These are phyloP conservation scores for Camponotus fellah DNA, from an alignment of 2,888 invertebrate genomes.

Conservation along the genomic window DNA sequence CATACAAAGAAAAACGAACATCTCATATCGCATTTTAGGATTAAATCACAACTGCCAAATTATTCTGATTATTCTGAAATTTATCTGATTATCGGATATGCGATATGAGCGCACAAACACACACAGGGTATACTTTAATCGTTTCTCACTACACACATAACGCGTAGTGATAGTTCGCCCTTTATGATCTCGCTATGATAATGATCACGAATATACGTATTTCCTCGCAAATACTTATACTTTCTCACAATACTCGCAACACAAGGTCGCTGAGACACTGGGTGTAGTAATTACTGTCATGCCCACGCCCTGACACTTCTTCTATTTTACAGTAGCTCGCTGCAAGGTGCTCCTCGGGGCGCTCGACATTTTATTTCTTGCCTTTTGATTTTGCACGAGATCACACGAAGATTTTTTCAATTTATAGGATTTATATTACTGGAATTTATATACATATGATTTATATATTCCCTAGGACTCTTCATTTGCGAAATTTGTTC, in stretches of 20 bases:
- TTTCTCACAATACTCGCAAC: conserved; percentile 67
- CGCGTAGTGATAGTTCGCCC: conserved; percentile 6
- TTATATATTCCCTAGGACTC: conserved; percentile 22
- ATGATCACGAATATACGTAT: conserved; percentile 12
- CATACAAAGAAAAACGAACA: not conserved
- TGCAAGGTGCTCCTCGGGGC: conserved; percentile 58
- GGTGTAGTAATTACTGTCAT: conserved; percentile 83
- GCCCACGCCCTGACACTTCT: conserved; percentile 83
- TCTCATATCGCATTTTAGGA: conserved; percentile 28
- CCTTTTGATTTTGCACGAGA: conserved; percentile 50
- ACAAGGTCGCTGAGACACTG: conserved; percentile 86
- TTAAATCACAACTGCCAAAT: conserved; percentile 5
- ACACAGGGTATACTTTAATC: not conserved
- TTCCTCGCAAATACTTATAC: conserved; percentile 36
- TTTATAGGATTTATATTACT: conserved; percentile 18
- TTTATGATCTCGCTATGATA: not conserved
- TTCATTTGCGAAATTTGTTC: not conserved
- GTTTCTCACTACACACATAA: conserved; percentile 3
- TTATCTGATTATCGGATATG: not conserved
- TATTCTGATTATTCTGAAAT: no score
- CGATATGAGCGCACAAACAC: conserved; percentile 14
- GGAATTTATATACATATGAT: conserved; percentile 13
- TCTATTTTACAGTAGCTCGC: conserved; percentile 68
- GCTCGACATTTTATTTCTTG: conserved; percentile 28
- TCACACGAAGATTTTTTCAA: conserved; percentile 38